Conservation (phyloP, 2,888 invertebrate species). For the Xanthorhoe spadicearia region DNA sequence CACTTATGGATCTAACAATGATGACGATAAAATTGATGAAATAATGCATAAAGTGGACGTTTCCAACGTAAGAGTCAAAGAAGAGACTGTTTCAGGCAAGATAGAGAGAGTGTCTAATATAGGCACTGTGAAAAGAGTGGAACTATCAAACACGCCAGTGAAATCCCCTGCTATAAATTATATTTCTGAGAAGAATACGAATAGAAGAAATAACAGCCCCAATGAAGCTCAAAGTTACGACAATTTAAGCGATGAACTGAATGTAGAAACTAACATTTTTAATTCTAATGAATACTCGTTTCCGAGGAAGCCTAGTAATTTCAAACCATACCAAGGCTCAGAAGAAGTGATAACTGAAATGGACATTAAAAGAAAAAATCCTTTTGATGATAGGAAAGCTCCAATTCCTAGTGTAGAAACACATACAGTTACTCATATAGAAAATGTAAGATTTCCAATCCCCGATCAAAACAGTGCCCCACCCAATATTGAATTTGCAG, state of each 20-base stretch:
- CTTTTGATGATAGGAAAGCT: not conserved
- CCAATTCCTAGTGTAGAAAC: not conserved
- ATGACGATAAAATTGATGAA: conserved; percentile 16
- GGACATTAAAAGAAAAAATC: not conserved
- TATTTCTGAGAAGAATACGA: conserved; percentile 1
- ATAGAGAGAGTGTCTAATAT: conserved; percentile 57
- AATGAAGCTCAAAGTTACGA: conserved; percentile 6
- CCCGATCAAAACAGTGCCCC: conserved; percentile 1
- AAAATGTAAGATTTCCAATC: not conserved
- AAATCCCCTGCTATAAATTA: conserved; percentile 50
- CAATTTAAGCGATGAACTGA: conserved; percentile 30
- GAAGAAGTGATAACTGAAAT: conserved; percentile 10
- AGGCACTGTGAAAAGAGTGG: conserved; percentile 58
- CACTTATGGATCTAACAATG: not conserved
- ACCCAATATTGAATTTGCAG: not conserved
- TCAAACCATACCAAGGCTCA: conserved; percentile 12
- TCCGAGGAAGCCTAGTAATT: conserved; percentile 11
- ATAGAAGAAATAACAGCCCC: conserved; percentile 17
- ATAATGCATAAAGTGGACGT: conserved; percentile 21
- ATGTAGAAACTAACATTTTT: conserved; percentile 30
- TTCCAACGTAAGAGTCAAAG: conserved; percentile 14
- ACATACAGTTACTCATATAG: not conserved
- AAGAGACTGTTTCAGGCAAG: conserved; percentile 42
- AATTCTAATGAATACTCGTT: conserved; percentile 10
- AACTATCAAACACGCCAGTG: conserved; percentile 50